A percentile compares a stretch with the other conserved stretches of the same genome.
These are phyloP conservation scores for Perca schrenkii DNA, from an alignment of 2,113 vertebrate genomes.

Conservation along the genomic window DNA sequence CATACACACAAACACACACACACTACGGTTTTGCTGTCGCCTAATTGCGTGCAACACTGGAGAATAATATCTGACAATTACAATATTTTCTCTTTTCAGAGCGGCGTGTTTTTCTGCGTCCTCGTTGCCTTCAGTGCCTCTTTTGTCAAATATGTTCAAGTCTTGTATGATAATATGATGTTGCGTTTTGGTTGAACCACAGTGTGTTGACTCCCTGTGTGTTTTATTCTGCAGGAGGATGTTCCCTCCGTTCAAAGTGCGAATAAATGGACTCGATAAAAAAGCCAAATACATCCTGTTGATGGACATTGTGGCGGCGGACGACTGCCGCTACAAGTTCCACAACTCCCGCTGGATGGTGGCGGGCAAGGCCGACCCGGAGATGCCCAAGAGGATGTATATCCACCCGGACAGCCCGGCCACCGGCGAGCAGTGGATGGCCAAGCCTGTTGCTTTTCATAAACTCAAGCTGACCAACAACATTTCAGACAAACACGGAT, in stretches of 20 bases:
- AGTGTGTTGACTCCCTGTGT: conserved; percentile 43
- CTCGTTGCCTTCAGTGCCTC: not conserved
- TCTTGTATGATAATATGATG: not conserved
- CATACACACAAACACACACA: not conserved
- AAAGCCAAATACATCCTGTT: conserved; percentile 98
- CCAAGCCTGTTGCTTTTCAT: conserved; percentile 98
- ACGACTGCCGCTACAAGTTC: conserved; percentile 98
- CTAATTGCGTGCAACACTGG: conserved; percentile 22
- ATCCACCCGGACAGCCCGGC: conserved; percentile 99
- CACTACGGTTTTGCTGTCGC: conserved; percentile 1
- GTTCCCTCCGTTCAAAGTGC: conserved; percentile 98
- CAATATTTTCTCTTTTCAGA: conserved; percentile 25
- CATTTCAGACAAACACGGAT: conserved; percentile 99
- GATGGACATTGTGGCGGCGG: conserved; percentile 98
- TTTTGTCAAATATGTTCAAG: not conserved
- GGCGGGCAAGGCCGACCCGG: conserved; percentile 96
- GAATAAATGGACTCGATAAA: conserved; percentile 97
- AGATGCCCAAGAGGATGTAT: conserved; percentile 99
- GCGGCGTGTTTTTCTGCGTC: conserved; percentile 6
- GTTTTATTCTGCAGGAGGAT: conserved; percentile 88
- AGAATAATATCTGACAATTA: conserved; percentile 44
- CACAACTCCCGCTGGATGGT: conserved; percentile 99
- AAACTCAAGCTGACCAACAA: conserved; percentile 99
- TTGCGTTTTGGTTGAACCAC: conserved; percentile 5
- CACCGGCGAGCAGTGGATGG: conserved; percentile 99